These are phyloP conservation scores for Platycnemis pennipes DNA, from an alignment of 2,888 invertebrate species.

Conservation along the genomic window DNA sequence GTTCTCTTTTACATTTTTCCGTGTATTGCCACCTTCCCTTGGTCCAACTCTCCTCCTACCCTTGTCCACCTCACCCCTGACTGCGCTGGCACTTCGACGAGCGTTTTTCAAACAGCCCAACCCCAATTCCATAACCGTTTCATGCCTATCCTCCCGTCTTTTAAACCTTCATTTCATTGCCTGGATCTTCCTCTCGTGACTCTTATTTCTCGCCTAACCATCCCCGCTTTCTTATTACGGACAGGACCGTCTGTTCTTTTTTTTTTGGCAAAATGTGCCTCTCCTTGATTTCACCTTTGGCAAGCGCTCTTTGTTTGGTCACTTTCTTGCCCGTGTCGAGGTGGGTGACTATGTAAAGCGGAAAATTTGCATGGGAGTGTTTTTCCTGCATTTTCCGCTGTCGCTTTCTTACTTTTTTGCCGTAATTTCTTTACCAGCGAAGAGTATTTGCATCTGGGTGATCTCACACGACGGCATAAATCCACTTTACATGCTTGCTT, in stretches of 20 bases:
- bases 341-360: background rate
- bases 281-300: background rate
- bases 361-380: background rate
- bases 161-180: constrained; percentile 32
- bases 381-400: background rate
- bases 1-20: too few species aligned
- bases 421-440: too few species aligned
- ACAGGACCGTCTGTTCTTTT: background rate
- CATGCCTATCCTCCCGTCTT: constrained; percentile 8
- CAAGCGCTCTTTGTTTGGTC: background rate
- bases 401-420: background rate
- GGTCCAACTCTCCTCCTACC: background rate
- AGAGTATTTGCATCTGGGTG: too few species aligned
- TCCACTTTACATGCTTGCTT: too few species aligned
- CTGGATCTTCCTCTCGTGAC: background rate
- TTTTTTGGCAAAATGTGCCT: background rate
- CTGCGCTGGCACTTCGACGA: background rate
- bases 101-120: background rate
- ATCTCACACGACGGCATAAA: too few species aligned
- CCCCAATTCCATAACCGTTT: background rate
- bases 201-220: background rate
- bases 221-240: background rate
- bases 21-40: background rate
- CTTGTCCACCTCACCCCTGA: background rate
- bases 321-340: background rate